Conservation (phyloP, 1,140 invertebrate species). For the Bilobella aurantiaca region DNA sequence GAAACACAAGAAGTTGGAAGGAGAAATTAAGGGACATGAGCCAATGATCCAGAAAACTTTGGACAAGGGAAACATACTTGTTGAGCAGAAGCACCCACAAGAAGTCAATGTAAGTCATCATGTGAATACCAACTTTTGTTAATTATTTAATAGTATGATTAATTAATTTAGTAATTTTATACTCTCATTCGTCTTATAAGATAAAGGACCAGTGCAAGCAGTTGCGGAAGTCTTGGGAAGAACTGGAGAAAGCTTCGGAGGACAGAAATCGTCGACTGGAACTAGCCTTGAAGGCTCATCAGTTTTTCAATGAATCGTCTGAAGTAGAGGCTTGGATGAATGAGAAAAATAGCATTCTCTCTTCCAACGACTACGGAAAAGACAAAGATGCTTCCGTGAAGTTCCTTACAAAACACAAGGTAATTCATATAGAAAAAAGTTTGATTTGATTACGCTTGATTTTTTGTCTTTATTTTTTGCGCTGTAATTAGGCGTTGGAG, state of each 20-base stretch:
- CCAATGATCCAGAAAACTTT: slow-evolving; percentile 70
- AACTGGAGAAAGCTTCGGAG: slow-evolving; percentile 55
- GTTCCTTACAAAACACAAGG: slow-evolving; percentile 83
- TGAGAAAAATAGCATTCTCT: slow-evolving; percentile 70
- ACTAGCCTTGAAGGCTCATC: slow-evolving; percentile 73
- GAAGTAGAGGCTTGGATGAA: slow-evolving; percentile 88
- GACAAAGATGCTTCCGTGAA: slow-evolving; percentile 83
- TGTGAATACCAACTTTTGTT: neutral
- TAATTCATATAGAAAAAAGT: slow-evolving; percentile 40
- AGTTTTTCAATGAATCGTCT: slow-evolving; percentile 74
- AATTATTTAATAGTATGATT: too few species aligned
- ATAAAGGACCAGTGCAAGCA: slow-evolving; percentile 55
- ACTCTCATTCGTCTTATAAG: slow-evolving; percentile 37
- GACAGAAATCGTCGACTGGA: slow-evolving; percentile 68
- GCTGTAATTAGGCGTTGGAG: slow-evolving; percentile 67
- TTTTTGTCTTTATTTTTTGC: neutral
- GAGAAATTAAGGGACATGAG: slow-evolving; percentile 70
- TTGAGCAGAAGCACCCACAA: slow-evolving; percentile 64
- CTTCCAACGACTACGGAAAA: slow-evolving; percentile 69
- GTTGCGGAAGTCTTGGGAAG: slow-evolving; percentile 56
- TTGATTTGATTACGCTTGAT: neutral
- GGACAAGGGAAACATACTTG: slow-evolving; percentile 56
- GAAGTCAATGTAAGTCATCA: slow-evolving; percentile 51
- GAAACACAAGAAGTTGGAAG: slow-evolving; percentile 83
- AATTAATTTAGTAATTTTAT: too few species aligned